Evolutionary conservation across 2,113 vertebrate genomes (phyloP), one percentile per base, ranked within the genome.

Genomic region (Ceyx margarethae): DNA sequence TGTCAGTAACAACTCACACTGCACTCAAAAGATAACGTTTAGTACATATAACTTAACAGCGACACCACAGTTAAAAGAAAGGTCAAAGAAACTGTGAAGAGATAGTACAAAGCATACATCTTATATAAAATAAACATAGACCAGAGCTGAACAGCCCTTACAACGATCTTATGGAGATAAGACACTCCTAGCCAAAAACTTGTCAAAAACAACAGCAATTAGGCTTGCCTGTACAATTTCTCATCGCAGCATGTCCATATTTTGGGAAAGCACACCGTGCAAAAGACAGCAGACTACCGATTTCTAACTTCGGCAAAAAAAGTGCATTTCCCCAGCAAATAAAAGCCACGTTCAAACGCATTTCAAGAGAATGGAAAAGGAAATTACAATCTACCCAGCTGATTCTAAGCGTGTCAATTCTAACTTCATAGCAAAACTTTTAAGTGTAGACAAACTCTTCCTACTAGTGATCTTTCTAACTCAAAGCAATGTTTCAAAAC

Each of bases 111-210:
- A 67, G 29, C 6, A 53, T 69, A 19, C 25, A 29, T 10, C 53
- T 54, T 19, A 16, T 6, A 22, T 1, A 54, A 57, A 62, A 16
- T 1, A 51, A 62, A 8, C 10, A 10, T 0, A 1, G 35, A 31
- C 10, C 21, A 57, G 11, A 65, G 17, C 25, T 7, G 3, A 19
- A n/a, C 51, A 35, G 31, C 26, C 37, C 15, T 58, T 22, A 13
- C 0, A 1, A 46, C 3, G 0, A 3, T 11, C 42, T 2, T 1
- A 31, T 3, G 2, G 31, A 81, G 9, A 18, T 13, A 43, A 37
- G 10, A 31, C 5, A 3, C 10, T 40, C 12, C 37, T 3, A 48
- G 25, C 3, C 15, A 6, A 20, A 45, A 72, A 78, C 8, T 11
- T 66, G 65, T 15, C 3, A 1, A 25, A 40, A 77, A 18, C 28